phyloP scores from a whole-genome alignment of 2,888 invertebrate species.

The Drosophila testacea region DNA sequence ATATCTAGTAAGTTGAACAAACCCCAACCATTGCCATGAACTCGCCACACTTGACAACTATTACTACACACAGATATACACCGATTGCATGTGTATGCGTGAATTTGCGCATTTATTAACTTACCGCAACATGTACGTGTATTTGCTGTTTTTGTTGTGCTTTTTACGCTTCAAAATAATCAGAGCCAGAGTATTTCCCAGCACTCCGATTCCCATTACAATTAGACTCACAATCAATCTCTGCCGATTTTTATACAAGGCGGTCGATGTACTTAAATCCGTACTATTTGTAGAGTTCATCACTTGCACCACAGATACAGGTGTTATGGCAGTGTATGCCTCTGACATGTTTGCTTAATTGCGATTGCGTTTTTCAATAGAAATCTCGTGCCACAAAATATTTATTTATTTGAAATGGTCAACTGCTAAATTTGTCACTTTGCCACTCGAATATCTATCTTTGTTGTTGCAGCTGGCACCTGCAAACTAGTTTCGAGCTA shows the following conservation, averaged over 20 bases:
- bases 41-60: slow-evolving; percentile 51
- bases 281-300: slow-evolving; percentile 7
- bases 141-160: slow-evolving; percentile 91
- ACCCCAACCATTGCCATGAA: slow-evolving; percentile 70
- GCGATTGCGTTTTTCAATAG: background rate
- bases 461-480: background rate
- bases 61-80: slow-evolving; percentile 17
- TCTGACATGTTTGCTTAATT: background rate
- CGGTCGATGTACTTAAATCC: background rate
- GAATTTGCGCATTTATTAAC: slow-evolving; percentile 38
- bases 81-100: background rate
- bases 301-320: background rate
- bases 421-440: background rate
- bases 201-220: slow-evolving; percentile 87
- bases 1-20: slow-evolving; percentile 63
- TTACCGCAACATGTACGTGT: slow-evolving; percentile 89
- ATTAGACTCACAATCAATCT: slow-evolving; percentile 85
- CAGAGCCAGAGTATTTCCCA: slow-evolving; percentile 92
- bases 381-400: slow-evolving; percentile 5
- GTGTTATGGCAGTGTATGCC: slow-evolving; percentile 6
- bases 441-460: background rate
- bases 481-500: slow-evolving; percentile 11
- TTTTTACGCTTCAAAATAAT: slow-evolving; percentile 90
- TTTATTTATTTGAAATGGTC: slow-evolving; percentile 13
- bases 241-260: slow-evolving; percentile 65